Evolutionary conservation across 92 coral and sea anemone species (phyloP).

Genomic region (Phenganax subtilis): DNA sequence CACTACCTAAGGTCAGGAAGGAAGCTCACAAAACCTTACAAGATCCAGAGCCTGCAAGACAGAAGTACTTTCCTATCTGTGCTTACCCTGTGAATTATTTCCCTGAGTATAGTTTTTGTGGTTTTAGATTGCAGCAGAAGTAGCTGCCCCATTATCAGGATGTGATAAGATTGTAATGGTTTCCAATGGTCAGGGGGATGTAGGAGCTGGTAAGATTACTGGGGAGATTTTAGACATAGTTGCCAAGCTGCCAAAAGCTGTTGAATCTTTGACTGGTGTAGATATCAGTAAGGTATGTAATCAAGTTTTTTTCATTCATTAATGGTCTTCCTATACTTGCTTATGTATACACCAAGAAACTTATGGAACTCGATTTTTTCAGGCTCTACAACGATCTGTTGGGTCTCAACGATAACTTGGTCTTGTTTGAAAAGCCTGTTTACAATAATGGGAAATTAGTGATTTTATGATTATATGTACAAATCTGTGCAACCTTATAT

Average conservation of each 20-base stretch:
- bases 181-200: slow-evolving; percentile 83
- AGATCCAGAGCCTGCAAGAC: background rate
- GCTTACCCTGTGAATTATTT: too few species aligned
- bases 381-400: slow-evolving; percentile 36
- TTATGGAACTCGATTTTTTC: background rate
- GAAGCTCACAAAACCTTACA: too few species aligned
- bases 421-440: background rate
- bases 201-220: slow-evolving; percentile 86
- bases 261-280: slow-evolving; percentile 93
- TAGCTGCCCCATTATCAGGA: slow-evolving; percentile 83
- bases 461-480: background rate
- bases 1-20: slow-evolving; percentile 81
- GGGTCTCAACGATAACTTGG: slow-evolving; percentile 8
- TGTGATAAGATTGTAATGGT: slow-evolving; percentile 97
- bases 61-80: background rate
- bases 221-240: slow-evolving; percentile 87
- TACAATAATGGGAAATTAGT: background rate
- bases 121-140: slow-evolving; percentile 89
- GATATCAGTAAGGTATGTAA: slow-evolving; percentile 79
- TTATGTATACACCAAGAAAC: background rate
- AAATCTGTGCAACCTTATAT: too few species aligned
- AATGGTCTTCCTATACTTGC: background rate
- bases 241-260: slow-evolving; percentile 85
- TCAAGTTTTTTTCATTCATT: background rate
- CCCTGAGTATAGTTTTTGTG: background rate